Conservation (phyloP, 2,888 invertebrate genomes). For the Bellardia bayeri region DNA sequence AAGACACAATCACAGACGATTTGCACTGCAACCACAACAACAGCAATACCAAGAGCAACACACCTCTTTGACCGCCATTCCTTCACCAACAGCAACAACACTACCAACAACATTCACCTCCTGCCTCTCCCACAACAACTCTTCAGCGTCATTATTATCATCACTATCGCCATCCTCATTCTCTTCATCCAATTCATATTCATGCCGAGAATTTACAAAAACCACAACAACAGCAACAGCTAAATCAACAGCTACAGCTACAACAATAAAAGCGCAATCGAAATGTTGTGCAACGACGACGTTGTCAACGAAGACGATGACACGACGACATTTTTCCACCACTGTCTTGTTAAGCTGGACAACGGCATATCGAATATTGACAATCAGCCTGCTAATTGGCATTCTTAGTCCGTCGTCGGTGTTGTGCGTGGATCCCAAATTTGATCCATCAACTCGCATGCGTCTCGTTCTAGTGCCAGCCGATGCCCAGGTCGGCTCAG, state of each 20-base stretch:
- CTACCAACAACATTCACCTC: constrained; percentile 24
- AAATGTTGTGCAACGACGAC: constrained; percentile 1
- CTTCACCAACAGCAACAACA: constrained; percentile 6
- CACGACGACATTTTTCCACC: constrained; percentile 64
- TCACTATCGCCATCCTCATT: background rate
- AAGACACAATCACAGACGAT: constrained; percentile 56
- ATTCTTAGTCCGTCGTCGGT: constrained; percentile 81
- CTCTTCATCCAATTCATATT: constrained; percentile 21
- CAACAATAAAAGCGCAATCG: constrained; percentile 15
- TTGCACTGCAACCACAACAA: constrained; percentile 47
- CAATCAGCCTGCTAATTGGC: constrained; percentile 82
- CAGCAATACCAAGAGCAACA: constrained; percentile 65
- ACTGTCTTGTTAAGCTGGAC: constrained; percentile 78
- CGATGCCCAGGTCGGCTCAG: constrained; percentile 92
- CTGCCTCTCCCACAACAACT: constrained; percentile 23
- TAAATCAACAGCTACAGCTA: constrained; percentile 14
- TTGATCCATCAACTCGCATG: constrained; percentile 93
- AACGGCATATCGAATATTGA: constrained; percentile 82
- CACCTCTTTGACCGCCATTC: constrained; percentile 65
- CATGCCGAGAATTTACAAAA: constrained; percentile 21
- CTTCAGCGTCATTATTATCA: constrained; percentile 6
- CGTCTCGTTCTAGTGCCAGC: constrained; percentile 92
- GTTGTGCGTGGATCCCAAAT: constrained; percentile 89
- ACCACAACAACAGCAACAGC: constrained; percentile 1
- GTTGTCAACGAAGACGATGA: background rate